Conservation (phyloP, 2,797 vertebrate species). For the Amazonetta brasiliensis region DNA sequence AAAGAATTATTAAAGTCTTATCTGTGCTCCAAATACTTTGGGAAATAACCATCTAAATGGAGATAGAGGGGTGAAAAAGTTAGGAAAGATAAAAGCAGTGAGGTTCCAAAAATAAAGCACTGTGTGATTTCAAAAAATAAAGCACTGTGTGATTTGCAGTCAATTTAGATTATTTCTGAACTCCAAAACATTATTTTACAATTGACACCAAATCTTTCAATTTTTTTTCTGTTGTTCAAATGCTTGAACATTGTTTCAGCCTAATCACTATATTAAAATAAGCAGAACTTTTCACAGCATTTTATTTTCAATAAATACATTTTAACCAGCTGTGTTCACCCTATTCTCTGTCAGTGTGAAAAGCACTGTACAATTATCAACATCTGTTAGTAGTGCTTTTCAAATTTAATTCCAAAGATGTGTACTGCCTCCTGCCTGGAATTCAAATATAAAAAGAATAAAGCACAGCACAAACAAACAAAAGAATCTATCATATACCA, state of each 20-base stretch:
- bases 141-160: neutral
- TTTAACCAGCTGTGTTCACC: slow-evolving; percentile 37
- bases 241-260: neutral
- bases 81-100: neutral
- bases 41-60: neutral
- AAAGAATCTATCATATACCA: neutral
- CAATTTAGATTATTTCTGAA: slow-evolving; percentile 44
- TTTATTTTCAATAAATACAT: slow-evolving; percentile 52
- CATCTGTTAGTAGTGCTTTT: slow-evolving; percentile 41
- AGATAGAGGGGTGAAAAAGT: neutral
- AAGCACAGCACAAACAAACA: neutral
- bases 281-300: slow-evolving; percentile 17
- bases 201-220: neutral
- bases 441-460: slow-evolving; percentile 46
- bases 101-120: neutral
- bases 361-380: slow-evolving; percentile 41
- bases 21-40: neutral
- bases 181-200: slow-evolving; percentile 30
- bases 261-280: neutral
- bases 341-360: slow-evolving; percentile 2
- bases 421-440: slow-evolving; percentile 6
- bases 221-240: neutral
- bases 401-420: slow-evolving; percentile 25
- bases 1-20: neutral
- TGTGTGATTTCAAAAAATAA: neutral